Evolutionary conservation across 2,113 vertebrate genomes (phyloP).

Genomic region (Echinops telfairi): DNA sequence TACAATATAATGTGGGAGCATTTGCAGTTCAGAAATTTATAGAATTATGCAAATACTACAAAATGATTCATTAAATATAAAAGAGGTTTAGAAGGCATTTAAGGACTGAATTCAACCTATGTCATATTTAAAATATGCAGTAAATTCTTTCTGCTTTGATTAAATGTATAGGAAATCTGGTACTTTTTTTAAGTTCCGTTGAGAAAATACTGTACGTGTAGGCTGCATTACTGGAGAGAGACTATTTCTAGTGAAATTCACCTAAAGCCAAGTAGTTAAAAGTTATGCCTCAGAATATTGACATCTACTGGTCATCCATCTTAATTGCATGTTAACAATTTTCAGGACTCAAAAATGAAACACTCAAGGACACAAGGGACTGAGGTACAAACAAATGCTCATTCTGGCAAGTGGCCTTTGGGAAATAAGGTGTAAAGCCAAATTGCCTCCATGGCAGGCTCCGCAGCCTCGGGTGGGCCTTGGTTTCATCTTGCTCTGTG

Average conservation of each 20-base stretch:
- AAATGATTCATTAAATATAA: slow-evolving; percentile 80
- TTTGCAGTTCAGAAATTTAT: slow-evolving; percentile 78
- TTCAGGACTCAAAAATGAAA: slow-evolving; percentile 42
- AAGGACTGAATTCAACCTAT: slow-evolving; percentile 52
- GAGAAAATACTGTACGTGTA: slow-evolving; percentile 10
- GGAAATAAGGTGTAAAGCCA: neutral
- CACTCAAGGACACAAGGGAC: neutral
- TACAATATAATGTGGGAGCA: slow-evolving; percentile 60
- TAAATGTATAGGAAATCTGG: slow-evolving; percentile 63
- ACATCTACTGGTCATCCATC: slow-evolving; percentile 46
- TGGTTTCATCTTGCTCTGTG: too few relatives aligned
- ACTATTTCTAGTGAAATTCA: slow-evolving; percentile 56
- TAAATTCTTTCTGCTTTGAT: slow-evolving; percentile 60
- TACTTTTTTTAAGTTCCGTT: slow-evolving; percentile 50
- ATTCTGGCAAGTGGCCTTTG: neutral
- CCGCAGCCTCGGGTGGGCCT: too few relatives aligned
- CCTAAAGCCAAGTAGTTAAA: slow-evolving; percentile 27
- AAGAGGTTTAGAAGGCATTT: slow-evolving; percentile 75
- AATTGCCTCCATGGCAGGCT: too few relatives aligned
- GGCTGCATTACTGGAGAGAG: slow-evolving; percentile 34
- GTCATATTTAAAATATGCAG: slow-evolving; percentile 64
- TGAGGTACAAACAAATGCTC: neutral
- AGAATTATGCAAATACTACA: slow-evolving; percentile 79
- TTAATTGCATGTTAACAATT: slow-evolving; percentile 9
- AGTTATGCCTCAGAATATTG: slow-evolving; percentile 64